A percentile compares a stretch with the other conserved stretches of the same genome.
These are phyloP conservation scores for Drosophila mayaguana DNA, from an alignment of 2,888 invertebrate species.

Conservation along the genomic window DNA sequence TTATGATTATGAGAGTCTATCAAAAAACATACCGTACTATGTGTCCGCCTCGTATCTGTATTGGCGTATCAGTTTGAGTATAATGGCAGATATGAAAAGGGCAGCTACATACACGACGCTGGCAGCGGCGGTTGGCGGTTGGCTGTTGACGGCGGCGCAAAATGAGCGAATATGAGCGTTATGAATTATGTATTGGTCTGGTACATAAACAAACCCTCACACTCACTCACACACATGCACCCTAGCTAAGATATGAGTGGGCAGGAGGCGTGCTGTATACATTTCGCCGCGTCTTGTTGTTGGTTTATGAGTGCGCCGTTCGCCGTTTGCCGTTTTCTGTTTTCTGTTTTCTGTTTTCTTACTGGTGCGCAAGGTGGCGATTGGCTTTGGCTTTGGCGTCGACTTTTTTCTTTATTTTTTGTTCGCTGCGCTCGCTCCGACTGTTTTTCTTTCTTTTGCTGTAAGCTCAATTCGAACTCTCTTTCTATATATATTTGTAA, in stretches of 20 bases:
- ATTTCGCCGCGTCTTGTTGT: constrained; percentile 35
- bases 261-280: constrained; percentile 49
- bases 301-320: constrained; percentile 62
- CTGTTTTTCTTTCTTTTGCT: constrained; percentile 7
- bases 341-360: constrained; percentile 74
- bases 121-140: constrained; percentile 52
- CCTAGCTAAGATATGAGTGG: constrained; percentile 30
- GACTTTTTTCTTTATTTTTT: constrained; percentile 9
- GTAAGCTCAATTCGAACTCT: constrained; percentile 6
- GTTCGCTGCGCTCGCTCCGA: constrained; percentile 17
- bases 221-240: constrained; percentile 14
- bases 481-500: neutral
- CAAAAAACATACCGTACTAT: constrained; percentile 65
- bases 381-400: constrained; percentile 51
- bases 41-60: constrained; percentile 38
- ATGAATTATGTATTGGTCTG: constrained; percentile 82
- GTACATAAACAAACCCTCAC: constrained; percentile 67
- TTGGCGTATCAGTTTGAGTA: constrained; percentile 70
- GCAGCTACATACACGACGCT: constrained; percentile 61
- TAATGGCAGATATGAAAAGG: constrained; percentile 82
- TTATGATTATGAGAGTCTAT: constrained; percentile 83
- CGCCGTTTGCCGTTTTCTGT: constrained; percentile 15
- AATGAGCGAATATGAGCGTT: constrained; percentile 83
- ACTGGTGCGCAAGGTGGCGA: constrained; percentile 82
- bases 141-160: constrained; percentile 56